Conservation (phyloP, 2,113 vertebrate genomes). For the Philantomba maxwellii region DNA sequence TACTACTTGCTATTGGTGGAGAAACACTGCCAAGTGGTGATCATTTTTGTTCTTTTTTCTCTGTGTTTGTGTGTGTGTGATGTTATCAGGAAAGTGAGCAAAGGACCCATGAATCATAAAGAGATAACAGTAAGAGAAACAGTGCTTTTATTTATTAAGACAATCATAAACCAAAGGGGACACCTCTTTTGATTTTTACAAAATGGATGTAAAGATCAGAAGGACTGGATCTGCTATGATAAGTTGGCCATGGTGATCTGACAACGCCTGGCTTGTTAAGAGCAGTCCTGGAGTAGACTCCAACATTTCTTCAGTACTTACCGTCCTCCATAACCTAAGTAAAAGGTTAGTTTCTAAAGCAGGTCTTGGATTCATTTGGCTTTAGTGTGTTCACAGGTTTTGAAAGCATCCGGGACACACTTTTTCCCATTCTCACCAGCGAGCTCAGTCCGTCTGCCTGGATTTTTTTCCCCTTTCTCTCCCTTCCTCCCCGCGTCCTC, state of each 20-base stretch:
- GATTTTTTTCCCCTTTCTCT: conserved; percentile 48
- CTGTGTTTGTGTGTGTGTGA: not conserved
- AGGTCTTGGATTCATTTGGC: not conserved
- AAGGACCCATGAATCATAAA: conserved; percentile 51
- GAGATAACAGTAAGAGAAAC: not conserved
- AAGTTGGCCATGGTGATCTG: not conserved
- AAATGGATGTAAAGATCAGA: not conserved
- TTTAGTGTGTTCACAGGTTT: conserved; percentile 27
- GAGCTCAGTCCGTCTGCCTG: not conserved
- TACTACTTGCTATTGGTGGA: conserved; percentile 64
- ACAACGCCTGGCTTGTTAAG: not conserved
- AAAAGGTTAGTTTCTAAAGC: conserved; percentile 1
- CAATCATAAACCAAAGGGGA: not conserved
- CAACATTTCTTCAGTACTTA: conserved; percentile 1
- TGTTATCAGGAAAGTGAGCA: conserved; percentile 44
- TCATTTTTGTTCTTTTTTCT: not conserved
- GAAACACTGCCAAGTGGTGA: conserved; percentile 57
- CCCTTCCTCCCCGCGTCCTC: conserved; percentile 26
- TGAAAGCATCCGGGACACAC: not conserved
- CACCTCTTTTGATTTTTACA: not conserved
- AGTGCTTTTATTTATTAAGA: conserved; percentile 26
- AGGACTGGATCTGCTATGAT: not conserved
- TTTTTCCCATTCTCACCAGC: not conserved
- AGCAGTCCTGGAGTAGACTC: not conserved
- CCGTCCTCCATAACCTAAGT: not conserved